A percentile compares a stretch with the other conserved stretches of the same genome.
Conservation (phyloP, 2,797 vertebrate genomes). For the Iguana delicatissima region DNA sequence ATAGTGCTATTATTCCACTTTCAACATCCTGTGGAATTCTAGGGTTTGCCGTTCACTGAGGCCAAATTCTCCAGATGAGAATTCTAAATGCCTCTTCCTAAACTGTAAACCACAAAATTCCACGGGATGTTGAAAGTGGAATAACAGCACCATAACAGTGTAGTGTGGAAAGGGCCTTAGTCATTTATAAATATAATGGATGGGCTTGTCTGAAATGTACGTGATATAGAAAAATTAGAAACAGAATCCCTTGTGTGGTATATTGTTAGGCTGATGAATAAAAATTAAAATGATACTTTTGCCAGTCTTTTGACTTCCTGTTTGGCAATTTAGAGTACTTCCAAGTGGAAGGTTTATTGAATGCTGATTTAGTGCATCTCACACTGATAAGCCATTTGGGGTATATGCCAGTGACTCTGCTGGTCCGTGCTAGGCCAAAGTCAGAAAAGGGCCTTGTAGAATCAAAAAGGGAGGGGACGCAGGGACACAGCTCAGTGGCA, state of each 20-base stretch:
- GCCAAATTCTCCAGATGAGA: no score
- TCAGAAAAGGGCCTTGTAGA: neutral
- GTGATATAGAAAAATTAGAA: neutral
- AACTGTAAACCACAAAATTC: no score
- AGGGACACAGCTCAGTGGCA: neutral
- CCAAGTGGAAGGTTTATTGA: neutral
- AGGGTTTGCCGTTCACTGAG: no score
- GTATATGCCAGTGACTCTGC: neutral
- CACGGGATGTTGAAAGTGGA: no score
- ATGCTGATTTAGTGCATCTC: neutral
- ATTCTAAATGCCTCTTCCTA: no score
- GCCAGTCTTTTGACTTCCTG: neutral
- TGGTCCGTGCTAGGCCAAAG: neutral
- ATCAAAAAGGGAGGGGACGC: neutral
- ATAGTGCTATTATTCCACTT: no score
- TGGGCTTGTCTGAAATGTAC: neutral
- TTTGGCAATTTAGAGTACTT: neutral
- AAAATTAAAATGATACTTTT: neutral
- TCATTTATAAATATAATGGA: neutral
- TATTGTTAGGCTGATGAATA: neutral
- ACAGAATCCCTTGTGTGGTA: neutral
- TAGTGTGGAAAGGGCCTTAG: no score
- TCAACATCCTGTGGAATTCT: no score
- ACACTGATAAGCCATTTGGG: neutral
- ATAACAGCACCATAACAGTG: no score